phyloP scores from a whole-genome alignment of 2,797 vertebrate genomes.

The Coregonus sp. region DNA sequence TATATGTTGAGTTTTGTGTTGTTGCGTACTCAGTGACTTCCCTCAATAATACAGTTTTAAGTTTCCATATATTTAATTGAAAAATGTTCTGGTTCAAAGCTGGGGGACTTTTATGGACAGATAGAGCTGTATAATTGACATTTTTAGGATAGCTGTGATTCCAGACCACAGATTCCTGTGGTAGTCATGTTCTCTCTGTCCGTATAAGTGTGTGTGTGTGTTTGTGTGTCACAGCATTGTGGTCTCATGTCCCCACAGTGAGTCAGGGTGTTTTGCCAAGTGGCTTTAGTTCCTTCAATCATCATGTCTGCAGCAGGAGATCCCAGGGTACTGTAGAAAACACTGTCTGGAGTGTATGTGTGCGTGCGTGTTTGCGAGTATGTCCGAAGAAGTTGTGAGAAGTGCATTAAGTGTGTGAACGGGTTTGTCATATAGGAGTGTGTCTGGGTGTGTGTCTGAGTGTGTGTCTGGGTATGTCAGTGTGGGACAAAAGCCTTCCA shows the following conservation, averaged over 20 bases:
- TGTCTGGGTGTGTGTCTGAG: conserved; percentile 6
- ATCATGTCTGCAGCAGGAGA: conserved; percentile 61
- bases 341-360: conserved; percentile 13
- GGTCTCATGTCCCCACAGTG: conserved; percentile 64
- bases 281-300: conserved; percentile 70
- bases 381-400: no score
- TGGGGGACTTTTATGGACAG: conserved; percentile 45
- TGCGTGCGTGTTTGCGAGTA: conserved; percentile 34
- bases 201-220: background rate
- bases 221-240: conserved; percentile 57
- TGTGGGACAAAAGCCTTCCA: conserved; percentile 11
- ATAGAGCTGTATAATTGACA: conserved; percentile 64
- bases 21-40: conserved; percentile 1
- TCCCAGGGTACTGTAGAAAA: conserved; percentile 46
- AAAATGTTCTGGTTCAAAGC: conserved; percentile 53
- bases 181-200: conserved; percentile 46
- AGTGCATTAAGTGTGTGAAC: no score
- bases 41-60: conserved; percentile 50
- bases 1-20: conserved; percentile 63
- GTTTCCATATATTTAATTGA: conserved; percentile 60
- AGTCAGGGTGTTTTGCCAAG: conserved; percentile 59
- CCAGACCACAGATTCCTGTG: conserved; percentile 78
- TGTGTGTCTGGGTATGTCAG: background rate
- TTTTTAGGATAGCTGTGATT: conserved; percentile 70
- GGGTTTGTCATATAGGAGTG: background rate